Percentiles rank a stretch among this genome's conserved stretches.
Evolutionary conservation across 1,140 invertebrate species (phyloP).

Genomic region (Brachionus manjavacas): DNA sequence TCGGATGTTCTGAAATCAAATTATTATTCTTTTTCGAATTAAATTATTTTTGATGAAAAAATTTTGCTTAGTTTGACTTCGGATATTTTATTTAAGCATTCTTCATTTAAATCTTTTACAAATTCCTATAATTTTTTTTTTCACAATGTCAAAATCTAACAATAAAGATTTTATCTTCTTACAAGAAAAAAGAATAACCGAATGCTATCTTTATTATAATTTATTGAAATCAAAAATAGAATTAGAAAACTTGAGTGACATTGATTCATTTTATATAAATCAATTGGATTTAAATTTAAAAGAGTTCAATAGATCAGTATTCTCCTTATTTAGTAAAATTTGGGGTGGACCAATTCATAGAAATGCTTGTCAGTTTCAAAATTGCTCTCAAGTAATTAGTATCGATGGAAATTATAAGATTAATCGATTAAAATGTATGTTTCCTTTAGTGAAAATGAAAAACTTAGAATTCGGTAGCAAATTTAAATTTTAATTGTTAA

Average conservation of each 20-base stretch:
- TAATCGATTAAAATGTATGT: not conserved
- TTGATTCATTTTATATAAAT: not conserved
- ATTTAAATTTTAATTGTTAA: not conserved
- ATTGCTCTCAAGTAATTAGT: not conserved
- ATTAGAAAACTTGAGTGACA: not conserved
- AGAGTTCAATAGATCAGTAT: not conserved
- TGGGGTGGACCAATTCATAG: not conserved
- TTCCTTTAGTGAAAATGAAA: not conserved
- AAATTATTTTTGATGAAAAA: constrained; percentile 7
- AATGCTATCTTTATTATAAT: not conserved
- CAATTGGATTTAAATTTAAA: not conserved
- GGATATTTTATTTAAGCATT: not conserved
- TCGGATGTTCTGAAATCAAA: not conserved
- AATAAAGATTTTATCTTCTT: not conserved
- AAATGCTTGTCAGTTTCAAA: not conserved
- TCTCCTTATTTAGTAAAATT: not conserved
- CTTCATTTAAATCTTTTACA: not conserved
- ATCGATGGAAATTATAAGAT: not conserved
- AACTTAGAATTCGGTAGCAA: not conserved
- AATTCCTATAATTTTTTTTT: not conserved
- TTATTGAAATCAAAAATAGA: not conserved
- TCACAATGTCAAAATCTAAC: not conserved
- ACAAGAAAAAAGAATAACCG: not conserved
- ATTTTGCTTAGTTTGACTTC: not conserved
- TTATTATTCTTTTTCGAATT: not conserved